A percentile compares a stretch with the other conserved stretches of the same genome.
Conservation (phyloP, 2,797 vertebrate species). For the Sebastes steindachneri region DNA sequence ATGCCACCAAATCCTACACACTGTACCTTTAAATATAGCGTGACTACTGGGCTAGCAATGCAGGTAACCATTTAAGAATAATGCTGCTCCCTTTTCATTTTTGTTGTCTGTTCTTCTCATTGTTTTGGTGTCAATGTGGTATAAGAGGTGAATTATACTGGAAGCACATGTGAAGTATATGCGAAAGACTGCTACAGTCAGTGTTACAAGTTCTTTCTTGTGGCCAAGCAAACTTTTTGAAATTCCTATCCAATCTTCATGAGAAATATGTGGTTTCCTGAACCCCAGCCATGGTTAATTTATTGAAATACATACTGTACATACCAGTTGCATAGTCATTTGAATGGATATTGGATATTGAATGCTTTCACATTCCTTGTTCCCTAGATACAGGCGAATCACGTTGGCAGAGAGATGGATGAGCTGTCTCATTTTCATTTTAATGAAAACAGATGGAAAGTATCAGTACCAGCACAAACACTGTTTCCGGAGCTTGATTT, state of each 20-base stretch:
- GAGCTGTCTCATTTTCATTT: constrained; percentile 71
- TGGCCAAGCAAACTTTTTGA: not conserved
- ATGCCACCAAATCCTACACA: too few species aligned
- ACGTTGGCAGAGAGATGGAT: constrained; percentile 59
- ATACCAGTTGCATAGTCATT: constrained; percentile 22
- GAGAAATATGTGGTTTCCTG: constrained; percentile 8
- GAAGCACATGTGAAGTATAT: not conserved
- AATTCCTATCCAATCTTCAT: not conserved
- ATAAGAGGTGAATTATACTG: not conserved
- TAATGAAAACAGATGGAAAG: constrained; percentile 73
- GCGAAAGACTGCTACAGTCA: not conserved
- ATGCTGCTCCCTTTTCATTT: not conserved
- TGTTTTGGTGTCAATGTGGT: not conserved
- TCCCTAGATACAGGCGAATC: constrained; percentile 31
- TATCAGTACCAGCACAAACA: constrained; percentile 50
- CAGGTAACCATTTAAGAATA: not conserved
- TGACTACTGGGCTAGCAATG: not conserved
- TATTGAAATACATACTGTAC: constrained; percentile 18
- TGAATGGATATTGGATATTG: constrained; percentile 56
- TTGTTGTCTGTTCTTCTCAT: not conserved
- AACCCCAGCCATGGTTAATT: constrained; percentile 23
- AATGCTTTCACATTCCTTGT: constrained; percentile 21
- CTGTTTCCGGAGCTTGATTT: constrained; percentile 48
- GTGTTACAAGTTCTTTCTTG: not conserved
- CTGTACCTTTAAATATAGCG: not conserved